Conservation (phyloP, 2,888 invertebrate species). For the Cantharis rufa region DNA sequence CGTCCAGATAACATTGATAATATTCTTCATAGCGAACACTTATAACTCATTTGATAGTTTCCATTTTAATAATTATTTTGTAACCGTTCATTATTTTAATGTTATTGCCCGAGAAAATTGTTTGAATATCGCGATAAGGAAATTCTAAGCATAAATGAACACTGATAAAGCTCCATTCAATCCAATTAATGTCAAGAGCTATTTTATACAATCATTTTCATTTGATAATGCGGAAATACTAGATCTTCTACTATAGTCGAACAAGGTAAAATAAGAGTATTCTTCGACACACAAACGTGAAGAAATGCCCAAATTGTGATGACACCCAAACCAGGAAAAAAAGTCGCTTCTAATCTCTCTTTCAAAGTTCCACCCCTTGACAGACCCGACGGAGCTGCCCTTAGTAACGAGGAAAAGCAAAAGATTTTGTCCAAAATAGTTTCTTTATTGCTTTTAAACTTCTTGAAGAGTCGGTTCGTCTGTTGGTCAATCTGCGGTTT, state of each 20-base stretch:
- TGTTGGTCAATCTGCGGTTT: no score
- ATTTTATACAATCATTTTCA: not conserved
- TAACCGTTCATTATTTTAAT: not conserved
- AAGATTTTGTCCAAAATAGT: no score
- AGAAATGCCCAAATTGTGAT: not conserved
- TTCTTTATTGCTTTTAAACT: no score
- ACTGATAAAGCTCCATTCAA: not conserved
- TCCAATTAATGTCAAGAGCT: not conserved
- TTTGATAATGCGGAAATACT: not conserved
- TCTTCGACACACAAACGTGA: no score
- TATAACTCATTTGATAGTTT: slow-evolving; percentile 39
- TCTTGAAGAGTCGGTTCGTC: no score
- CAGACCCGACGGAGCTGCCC: no score
- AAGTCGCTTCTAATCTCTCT: no score
- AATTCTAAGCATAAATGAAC: not conserved
- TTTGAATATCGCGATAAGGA: not conserved
- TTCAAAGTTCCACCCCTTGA: no score
- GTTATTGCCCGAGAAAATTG: not conserved
- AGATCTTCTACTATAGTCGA: not conserved
- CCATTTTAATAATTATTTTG: not conserved
- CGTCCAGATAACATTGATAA: slow-evolving; percentile 49
- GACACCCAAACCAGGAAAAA: not conserved
- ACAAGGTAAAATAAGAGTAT: not conserved
- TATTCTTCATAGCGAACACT: slow-evolving; percentile 44
- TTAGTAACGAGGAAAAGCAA: no score